Base-by-base conservation (phyloP, 2,797 vertebrate species). In the Trachurus trachurus region DNA sequence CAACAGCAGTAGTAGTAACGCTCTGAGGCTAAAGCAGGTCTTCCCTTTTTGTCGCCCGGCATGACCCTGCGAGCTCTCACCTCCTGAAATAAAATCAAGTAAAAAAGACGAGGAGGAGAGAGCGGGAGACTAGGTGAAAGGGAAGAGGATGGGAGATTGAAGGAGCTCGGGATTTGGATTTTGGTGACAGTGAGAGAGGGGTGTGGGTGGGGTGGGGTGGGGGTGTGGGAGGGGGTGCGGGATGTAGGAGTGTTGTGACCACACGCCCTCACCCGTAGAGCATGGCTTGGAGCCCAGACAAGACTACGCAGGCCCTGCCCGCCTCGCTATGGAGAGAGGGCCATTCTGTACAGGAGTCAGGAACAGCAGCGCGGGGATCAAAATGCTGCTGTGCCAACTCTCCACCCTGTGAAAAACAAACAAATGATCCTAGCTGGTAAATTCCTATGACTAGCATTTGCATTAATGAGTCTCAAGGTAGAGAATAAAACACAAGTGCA, bases 231-330 rank as follows among this genome's bases (percentile, higher is more conserved):
- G 72, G 26, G 54, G 71, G 59, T 44, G 78, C 9, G 40, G 49
- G 75, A 49, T 49, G 72, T 63, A 68, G 78, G 80, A 75, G 83
- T 76, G 89, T 86, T 90, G 83, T 83, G 87, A 87, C 84, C 89
- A 89, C 88, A 86, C 80, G 69, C 87, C 78, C 87, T 86, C 90
- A 88, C 92, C 91, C 91, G 77, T 84, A 60, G 89, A 89, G 89
- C 76, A 58, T 92, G 92, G 90, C 91, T 85, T 56, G 13, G 77
- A 91, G 90, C 91, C 92, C 90, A 90, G 90, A 88, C 83, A 37
- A 89, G 82, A 74, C 76, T 58, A 67, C 47, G 78, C 75, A 63
- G 86, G 86, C 88, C 74, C 80, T 80, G 74, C 77, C 69, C 57
- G 52, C 84, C 81, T 88, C 45, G 22, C 76, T 59, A 67, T 54